A percentile compares a stretch with the other conserved stretches of the same genome.
These are phyloP conservation scores for Cinclus cinclus DNA, from an alignment of 2,113 vertebrate species.

Conservation along the genomic window DNA sequence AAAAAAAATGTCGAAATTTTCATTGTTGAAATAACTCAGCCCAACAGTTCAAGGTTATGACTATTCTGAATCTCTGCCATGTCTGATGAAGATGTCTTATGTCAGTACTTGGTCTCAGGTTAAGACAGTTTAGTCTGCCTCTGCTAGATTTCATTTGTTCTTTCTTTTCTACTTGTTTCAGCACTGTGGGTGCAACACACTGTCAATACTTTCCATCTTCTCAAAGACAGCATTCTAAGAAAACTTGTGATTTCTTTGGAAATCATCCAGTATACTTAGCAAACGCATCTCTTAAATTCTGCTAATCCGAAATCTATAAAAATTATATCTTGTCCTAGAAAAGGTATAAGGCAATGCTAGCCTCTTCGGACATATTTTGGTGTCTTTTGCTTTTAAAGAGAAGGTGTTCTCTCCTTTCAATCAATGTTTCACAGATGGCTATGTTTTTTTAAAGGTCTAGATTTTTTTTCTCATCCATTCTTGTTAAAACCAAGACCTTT, in stretches of 20 bases:
- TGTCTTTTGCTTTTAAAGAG: background rate
- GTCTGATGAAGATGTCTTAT: background rate
- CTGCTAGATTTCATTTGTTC: background rate
- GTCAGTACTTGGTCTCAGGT: fast-evolving
- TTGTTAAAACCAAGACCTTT: background rate
- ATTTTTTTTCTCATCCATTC: background rate
- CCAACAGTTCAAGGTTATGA: background rate
- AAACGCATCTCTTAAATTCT: background rate
- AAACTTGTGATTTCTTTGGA: background rate
- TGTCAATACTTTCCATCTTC: background rate
- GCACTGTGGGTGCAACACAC: background rate
- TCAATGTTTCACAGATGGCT: background rate
- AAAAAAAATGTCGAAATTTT: fast-evolving
- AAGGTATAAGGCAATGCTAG: background rate
- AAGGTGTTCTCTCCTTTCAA: background rate
- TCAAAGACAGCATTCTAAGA: background rate
- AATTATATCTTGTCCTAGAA: background rate
- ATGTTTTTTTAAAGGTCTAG: background rate
- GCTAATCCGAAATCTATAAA: background rate
- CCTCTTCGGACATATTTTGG: background rate
- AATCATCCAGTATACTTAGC: background rate
- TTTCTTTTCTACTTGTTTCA: background rate
- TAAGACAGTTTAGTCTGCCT: background rate
- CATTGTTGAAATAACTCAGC: background rate
- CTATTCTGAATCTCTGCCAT: background rate